A percentile compares a stretch with the other conserved stretches of the same genome.
phyloP scores from a whole-genome alignment of 2,797 vertebrate genomes.

The Neostethus bicornis region DNA sequence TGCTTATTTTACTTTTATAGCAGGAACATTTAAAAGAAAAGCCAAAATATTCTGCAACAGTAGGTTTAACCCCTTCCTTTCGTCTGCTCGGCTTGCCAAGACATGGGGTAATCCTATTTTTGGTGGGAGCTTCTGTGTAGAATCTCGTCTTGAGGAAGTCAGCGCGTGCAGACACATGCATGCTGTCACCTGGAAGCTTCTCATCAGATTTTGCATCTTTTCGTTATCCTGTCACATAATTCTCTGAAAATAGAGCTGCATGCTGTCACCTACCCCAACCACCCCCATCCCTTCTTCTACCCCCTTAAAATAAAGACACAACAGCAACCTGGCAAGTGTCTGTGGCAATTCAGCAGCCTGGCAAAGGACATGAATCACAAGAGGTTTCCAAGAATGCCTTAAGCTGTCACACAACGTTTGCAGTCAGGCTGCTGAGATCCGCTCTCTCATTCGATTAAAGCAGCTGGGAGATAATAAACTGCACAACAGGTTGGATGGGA shows the following conservation, averaged over 20 bases:
- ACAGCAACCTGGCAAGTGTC: constrained; percentile 57
- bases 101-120: constrained; percentile 67
- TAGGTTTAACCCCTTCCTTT: constrained; percentile 17
- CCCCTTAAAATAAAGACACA: constrained; percentile 55
- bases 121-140: constrained; percentile 46
- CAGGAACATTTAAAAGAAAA: constrained; percentile 13
- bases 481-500: constrained; percentile 31
- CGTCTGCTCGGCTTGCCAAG: constrained; percentile 50
- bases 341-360: constrained; percentile 59
- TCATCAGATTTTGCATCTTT: constrained; percentile 52
- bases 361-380: constrained; percentile 65
- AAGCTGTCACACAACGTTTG: constrained; percentile 57
- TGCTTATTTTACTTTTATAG: constrained; percentile 5
- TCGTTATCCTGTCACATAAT: constrained; percentile 47
- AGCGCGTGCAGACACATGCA: constrained; percentile 44
- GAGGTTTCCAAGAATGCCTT: constrained; percentile 64
- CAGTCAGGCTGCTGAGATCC: constrained; percentile 52
- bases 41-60: constrained; percentile 17
- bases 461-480: constrained; percentile 38
- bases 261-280: not conserved
- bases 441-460: constrained; percentile 58
- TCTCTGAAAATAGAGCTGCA: constrained; percentile 34
- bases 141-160: constrained; percentile 58
- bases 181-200: constrained; percentile 65
- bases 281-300: not conserved